Evolutionary conservation across 92 coral and sea anemone genomes (phyloP), one percentile per base, ranked within the genome.

Genomic region (Epizoanthus stellaris): DNA sequence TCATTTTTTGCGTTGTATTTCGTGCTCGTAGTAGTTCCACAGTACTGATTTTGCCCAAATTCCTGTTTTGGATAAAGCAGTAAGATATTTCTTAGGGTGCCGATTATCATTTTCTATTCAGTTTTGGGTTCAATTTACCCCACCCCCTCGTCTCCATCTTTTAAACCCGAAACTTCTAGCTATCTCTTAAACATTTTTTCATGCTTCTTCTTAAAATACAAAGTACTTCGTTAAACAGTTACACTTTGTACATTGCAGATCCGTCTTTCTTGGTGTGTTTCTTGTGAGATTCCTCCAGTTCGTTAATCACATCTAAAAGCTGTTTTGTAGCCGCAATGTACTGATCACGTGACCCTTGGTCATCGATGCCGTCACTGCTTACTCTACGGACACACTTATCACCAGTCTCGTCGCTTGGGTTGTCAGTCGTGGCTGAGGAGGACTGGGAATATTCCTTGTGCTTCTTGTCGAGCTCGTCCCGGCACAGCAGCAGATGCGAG

Each of bases 401-500:
- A 34, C 36, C 10, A 20, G 56, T 59, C 69, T 11, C n/a, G 23
- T 82, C 23, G 9, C 74, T 85, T 56, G 80, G 88, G 52, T 75
- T 64, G 70, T 75, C 83, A n/a, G 82, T 77, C 16, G 83, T 71
- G 17, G 59, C 67, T 15, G 67, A 82, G 53, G 85, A 83, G 67
- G 71, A 59, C 64, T 73, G 75, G 16, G 89, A 62, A 7, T 81
- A 76, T 12, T 91, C 91, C 54, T 79, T 89, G 23, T 91, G 86
- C 83, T 87, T 89, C 58, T 88, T 91, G 21, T 86, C 89, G 25
- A 96, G 92, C 67, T 92, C 92, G 16, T 94, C 94, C 1, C 98
- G 92, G 45, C 98, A 90, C 70, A 94, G 90, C 20, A 89, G 85
- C 16, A 96, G 91, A 69, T 96, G 98, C 19, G 94, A 92, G 67